A percentile compares a stretch with the other conserved stretches of the same genome.
These are phyloP conservation scores for Uropetala carovei DNA, from an alignment of 2,888 invertebrate genomes.

Conservation along the genomic window DNA sequence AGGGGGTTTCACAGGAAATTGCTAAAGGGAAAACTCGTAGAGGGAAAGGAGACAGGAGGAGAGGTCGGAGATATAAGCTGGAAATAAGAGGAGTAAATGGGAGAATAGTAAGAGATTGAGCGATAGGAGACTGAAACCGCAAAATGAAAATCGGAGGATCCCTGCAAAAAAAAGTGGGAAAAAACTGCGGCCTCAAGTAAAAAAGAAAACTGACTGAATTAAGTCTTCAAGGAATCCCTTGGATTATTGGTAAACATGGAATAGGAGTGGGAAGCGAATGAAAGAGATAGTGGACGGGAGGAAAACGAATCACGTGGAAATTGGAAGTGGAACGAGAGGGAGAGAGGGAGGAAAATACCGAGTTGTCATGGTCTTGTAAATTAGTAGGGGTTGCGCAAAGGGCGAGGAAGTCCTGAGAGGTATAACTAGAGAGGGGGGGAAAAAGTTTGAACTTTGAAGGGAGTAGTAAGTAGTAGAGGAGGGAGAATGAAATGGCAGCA, in stretches of 20 bases:
- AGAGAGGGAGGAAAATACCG: not conserved
- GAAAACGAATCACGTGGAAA: not conserved
- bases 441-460: conserved; percentile 37
- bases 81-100: not conserved
- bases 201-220: conserved; percentile 40
- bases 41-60: not conserved
- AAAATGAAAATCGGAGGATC: not conserved
- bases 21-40: not conserved
- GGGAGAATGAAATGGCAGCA: not conserved
- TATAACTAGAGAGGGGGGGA: not conserved
- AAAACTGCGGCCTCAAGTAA: conserved; percentile 38
- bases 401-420: not conserved
- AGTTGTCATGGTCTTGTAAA: conserved; percentile 8
- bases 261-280: not conserved
- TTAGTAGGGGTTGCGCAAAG: not conserved
- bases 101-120: not conserved
- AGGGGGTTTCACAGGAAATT: not conserved
- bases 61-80: not conserved
- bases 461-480: not conserved
- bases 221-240: conserved; percentile 46
- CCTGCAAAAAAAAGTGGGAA: conserved; percentile 15
- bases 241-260: conserved; percentile 28
- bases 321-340: not conserved
- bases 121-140: no score
- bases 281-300: not conserved